A percentile compares a stretch with the other conserved stretches of the same genome.
phyloP scores from a whole-genome alignment of 2,113 vertebrate genomes.

The Scortum barcoo region DNA sequence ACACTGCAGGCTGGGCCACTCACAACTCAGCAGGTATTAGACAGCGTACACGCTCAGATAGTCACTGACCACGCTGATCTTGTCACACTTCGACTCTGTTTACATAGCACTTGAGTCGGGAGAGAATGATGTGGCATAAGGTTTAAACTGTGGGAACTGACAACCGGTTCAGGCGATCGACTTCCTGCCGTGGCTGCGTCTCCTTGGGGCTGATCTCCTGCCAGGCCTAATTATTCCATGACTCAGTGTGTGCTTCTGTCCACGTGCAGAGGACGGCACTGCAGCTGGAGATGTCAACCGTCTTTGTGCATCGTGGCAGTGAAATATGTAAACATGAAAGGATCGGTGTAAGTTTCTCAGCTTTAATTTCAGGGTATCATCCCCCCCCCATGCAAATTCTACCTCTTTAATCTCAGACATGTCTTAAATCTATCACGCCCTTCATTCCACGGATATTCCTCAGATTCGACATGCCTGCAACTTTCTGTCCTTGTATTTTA shows the following conservation, averaged over 20 bases:
- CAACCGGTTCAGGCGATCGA: background rate
- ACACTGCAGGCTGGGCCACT: background rate
- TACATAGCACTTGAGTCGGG: background rate
- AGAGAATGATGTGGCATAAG: background rate
- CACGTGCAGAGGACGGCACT: background rate
- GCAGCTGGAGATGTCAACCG: background rate
- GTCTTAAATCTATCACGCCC: background rate
- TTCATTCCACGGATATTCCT: background rate
- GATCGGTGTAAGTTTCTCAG: background rate
- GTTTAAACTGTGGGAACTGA: background rate
- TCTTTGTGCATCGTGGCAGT: no score
- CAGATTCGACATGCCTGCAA: background rate
- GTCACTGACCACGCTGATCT: background rate
- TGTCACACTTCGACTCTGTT: background rate
- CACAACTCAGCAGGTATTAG: constrained; percentile 22
- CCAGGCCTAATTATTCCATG: background rate
- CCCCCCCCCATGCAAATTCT: background rate
- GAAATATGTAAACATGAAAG: background rate
- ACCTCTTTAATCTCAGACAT: background rate
- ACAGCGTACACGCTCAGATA: background rate
- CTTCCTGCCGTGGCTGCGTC: background rate
- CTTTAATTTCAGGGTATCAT: background rate
- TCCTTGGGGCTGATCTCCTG: constrained; percentile 10
- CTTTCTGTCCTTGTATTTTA: background rate
- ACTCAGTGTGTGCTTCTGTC: background rate